phyloP scores from a whole-genome alignment of 2,888 invertebrate species.

The Plagodis dolabraria region DNA sequence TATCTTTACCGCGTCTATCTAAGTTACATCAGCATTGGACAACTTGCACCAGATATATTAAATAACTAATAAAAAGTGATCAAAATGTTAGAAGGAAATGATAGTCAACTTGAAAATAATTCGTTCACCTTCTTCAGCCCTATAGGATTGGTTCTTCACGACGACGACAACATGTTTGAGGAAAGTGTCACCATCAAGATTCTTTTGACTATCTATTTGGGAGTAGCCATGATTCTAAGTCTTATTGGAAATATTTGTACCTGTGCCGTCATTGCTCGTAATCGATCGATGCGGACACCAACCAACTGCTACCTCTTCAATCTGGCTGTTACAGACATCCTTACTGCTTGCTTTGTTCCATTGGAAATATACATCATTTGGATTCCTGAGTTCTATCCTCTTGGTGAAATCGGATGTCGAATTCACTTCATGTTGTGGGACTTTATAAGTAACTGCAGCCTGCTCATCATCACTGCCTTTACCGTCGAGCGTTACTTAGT shows the following conservation, averaged over 20 bases:
- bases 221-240: constrained; percentile 87
- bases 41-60: background rate
- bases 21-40: constrained; percentile 36
- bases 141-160: constrained; percentile 62
- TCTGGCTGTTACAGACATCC: constrained; percentile 90
- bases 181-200: constrained; percentile 84
- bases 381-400: constrained; percentile 89
- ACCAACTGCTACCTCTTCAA: constrained; percentile 93
- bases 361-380: constrained; percentile 91
- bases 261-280: constrained; percentile 89
- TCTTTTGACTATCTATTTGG: constrained; percentile 81
- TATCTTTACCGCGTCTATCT: constrained; percentile 47
- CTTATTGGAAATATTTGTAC: constrained; percentile 91
- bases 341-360: constrained; percentile 89
- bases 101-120: constrained; percentile 54
- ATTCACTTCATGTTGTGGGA: constrained; percentile 91
- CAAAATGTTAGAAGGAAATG: constrained; percentile 40
- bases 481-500: constrained; percentile 94
- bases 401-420: constrained; percentile 91
- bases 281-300: constrained; percentile 91
- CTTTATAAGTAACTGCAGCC: constrained; percentile 92
- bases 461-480: constrained; percentile 93
- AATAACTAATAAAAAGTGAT: constrained; percentile 5
- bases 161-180: constrained; percentile 66
- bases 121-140: constrained; percentile 67